Evolutionary conservation across 2,888 invertebrate genomes (phyloP), one percentile per base, ranked within the genome.

Genomic region (Agrotis segetum): DNA sequence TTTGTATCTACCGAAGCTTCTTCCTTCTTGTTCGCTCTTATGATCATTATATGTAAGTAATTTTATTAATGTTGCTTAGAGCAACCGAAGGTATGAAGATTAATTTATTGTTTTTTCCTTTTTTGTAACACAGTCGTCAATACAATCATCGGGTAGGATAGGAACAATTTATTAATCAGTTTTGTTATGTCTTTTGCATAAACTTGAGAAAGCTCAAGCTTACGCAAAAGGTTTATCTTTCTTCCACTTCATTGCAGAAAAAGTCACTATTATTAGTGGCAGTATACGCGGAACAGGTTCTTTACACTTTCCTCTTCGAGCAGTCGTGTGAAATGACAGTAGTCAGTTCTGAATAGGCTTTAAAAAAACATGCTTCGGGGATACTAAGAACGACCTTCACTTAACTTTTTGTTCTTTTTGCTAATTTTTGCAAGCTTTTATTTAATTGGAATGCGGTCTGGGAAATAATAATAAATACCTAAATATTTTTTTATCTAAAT

Each of bases 21-120:
- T 17, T 44, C 34, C 34, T 82, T 53, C 24, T 40, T 65, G 11
- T 64, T 61, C 44, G 16, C 29, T 64, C n/a, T 56, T n/a, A 49
- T 44, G 40, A 40, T 60, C 60, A 77, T 69, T 75, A 52, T 75
- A 52, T 21, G 24, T 58, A 65, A 46, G 49, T 53, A 53, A 14
- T n/a, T 58, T 50, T 24, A 46, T 24, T 9, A 34, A 65, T 74
- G 29, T 47, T 66, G 5, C 7, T n/a, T 66, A 13, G 17, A 34
- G n/a, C 21, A 34, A 77, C 19, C n/a, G 21, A 29, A 44, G 47
- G 17, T 50, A 63, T 55, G 29, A 63, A 34, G n/a, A 74, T 14
- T 16, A 50, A 34, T 53, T 66, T 59, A 44, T 24, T 77, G 29
- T 75, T 16, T 46, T 46, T 46, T 14, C 7, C 4, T 55, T 55